Conservation (phyloP, 1,140 invertebrate genomes). For the Cylas formicarius region DNA sequence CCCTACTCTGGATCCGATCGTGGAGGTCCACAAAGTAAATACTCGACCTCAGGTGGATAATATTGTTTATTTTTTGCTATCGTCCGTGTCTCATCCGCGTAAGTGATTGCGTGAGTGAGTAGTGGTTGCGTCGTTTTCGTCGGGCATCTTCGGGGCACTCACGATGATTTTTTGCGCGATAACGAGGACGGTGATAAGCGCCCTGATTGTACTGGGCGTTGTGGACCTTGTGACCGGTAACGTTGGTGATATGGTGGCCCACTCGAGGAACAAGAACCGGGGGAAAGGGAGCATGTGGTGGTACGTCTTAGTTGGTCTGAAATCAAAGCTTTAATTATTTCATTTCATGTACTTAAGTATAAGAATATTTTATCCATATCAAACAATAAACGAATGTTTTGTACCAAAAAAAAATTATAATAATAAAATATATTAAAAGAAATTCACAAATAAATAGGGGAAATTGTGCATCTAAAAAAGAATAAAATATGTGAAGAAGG, state of each 20-base stretch:
- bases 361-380: no score
- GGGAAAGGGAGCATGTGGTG: constrained; percentile 54
- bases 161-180: constrained; percentile 16
- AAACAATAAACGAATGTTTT: no score
- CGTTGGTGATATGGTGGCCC: constrained; percentile 23
- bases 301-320: constrained; percentile 39
- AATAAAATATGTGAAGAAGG: no score
- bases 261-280: constrained; percentile 45
- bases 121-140: constrained; percentile 1
- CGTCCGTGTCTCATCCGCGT: constrained; percentile 27
- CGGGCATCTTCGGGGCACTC: constrained; percentile 7
- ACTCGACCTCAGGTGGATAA: constrained; percentile 35
- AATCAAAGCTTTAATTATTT: no score
- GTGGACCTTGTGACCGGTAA: constrained; percentile 11
- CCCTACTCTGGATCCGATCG: constrained; percentile 34
- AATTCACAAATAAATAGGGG: no score
- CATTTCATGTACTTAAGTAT: no score
- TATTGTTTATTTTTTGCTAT: constrained; percentile 44
- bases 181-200: constrained; percentile 16
- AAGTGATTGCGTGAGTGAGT: constrained; percentile 22
- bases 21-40: constrained; percentile 42
- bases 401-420: no score
- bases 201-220: constrained; percentile 25
- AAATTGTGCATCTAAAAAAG: no score
- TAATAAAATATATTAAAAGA: no score